These are phyloP conservation scores for Alectura lathami DNA, from an alignment of 2,113 vertebrate genomes.

Conservation along the genomic window DNA sequence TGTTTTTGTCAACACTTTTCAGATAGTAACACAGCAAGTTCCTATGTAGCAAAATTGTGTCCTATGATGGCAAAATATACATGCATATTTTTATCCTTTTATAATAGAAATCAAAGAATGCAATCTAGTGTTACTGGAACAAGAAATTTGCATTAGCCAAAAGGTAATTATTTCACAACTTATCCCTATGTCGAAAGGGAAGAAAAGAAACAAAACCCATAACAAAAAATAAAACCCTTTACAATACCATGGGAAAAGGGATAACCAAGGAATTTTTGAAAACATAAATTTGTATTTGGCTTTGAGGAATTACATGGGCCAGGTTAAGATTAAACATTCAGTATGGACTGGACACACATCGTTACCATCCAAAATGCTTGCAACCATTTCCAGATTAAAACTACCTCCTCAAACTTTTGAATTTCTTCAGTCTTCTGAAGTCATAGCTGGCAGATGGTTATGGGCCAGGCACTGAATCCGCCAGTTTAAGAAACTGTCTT, in stretches of 20 bases:
- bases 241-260: background rate
- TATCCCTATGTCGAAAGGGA: background rate
- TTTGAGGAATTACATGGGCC: background rate
- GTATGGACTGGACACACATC: background rate
- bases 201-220: background rate
- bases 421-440: background rate
- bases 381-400: background rate
- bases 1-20: background rate
- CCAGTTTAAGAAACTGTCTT: background rate
- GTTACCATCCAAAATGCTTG: background rate
- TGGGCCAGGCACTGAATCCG: background rate
- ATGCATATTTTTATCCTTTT: background rate
- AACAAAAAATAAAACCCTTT: fast-evolving
- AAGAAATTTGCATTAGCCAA: background rate
- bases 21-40: background rate
- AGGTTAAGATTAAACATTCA: background rate
- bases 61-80: background rate
- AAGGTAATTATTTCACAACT: slow-evolving; percentile 3
- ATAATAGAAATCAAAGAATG: background rate
- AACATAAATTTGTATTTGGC: background rate
- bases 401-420: background rate
- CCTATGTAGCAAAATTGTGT: background rate
- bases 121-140: background rate
- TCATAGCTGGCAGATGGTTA: background rate
- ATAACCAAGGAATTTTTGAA: background rate